phyloP scores from a whole-genome alignment of 2,888 invertebrate species.

The Mimas tiliae region DNA sequence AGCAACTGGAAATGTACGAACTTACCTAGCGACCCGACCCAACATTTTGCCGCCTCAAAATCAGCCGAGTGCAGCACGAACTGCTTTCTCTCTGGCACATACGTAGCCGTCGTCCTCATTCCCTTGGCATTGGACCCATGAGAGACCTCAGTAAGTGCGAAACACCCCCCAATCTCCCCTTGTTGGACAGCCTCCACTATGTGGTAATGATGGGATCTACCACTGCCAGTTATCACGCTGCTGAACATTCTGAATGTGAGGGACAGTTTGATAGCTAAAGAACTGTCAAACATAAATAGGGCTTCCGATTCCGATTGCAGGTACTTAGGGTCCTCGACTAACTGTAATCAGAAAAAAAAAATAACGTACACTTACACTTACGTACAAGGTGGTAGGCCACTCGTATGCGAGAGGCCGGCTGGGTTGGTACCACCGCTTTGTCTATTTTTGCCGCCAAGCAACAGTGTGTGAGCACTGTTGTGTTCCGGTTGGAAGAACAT shows the following conservation, averaged over 20 bases:
- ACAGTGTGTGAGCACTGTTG: too few relatives aligned
- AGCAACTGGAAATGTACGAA: not conserved
- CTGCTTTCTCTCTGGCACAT: constrained; percentile 88
- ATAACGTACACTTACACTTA: not conserved
- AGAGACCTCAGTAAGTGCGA: constrained; percentile 94
- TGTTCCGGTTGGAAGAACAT: too few relatives aligned
- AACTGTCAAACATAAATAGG: constrained; percentile 85
- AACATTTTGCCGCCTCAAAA: constrained; percentile 96
- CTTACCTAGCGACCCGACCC: constrained; percentile 91
- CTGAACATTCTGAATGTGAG: constrained; percentile 88
- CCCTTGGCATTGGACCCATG: constrained; percentile 96
- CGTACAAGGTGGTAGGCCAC: too few relatives aligned
- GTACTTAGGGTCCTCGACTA: constrained; percentile 74
- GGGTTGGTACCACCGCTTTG: too few relatives aligned
- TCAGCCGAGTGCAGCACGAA: constrained; percentile 94
- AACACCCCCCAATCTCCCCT: constrained; percentile 83
- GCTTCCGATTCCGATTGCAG: constrained; percentile 81
- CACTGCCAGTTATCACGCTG: constrained; percentile 87
- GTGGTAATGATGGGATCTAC: constrained; percentile 86
- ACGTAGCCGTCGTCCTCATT: constrained; percentile 94
- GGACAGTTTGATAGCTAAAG: constrained; percentile 87
- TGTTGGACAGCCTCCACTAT: constrained; percentile 73
- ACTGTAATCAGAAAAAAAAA: constrained; percentile 53
- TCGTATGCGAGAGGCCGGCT: too few relatives aligned
- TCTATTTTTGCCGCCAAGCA: too few relatives aligned